Evolutionary conservation across 1,140 invertebrate species (phyloP), one percentile per base, ranked within the genome.

Genomic region (Drosophila sulfurigaster): DNA sequence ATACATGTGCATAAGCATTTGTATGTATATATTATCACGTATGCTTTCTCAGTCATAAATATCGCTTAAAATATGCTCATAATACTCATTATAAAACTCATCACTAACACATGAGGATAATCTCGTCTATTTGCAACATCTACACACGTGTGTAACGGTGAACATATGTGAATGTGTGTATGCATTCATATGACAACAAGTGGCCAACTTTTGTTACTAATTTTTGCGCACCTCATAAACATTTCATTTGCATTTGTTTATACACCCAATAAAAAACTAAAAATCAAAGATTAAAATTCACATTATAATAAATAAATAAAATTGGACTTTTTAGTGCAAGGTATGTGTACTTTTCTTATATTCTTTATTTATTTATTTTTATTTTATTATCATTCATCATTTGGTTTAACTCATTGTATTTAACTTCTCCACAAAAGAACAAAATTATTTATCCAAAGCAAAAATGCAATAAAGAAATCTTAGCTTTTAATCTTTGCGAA

Each of bases 271-370:
- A 60, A 62, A 60, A 54, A 62, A 58, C 11, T 45, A 60, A 70
- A 70, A 59, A 51, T 16, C 15, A 64, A 56, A 11, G 71, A 66
- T 46, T 20, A 38, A 65, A 63, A 62, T 60, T 32, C 11, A 78
- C 35, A 69, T 62, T 35, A 68, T 58, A 43, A 65, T 43, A 28
- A 49, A 13, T 64, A 56, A 63, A 49, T 25, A 4, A 20, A 73
- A 89, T 89, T 85, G 85, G 85, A 88, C 75, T 66, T 81, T 78
- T 88, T 41, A 88, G 83, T 88, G 83, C 85, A 88, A 88, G 83
- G 83, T 88, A 88, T 88, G 83, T 88, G 83, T 88, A 88, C 83
- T 69, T 88, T 87, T 82, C 80, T 79, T 87, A 86, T 77, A 43
- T 65, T 67, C 49, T 79, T 86, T 78, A 79, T 63, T 57, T 52